Evolutionary conservation across 2,113 vertebrate species (phyloP), one percentile per base, ranked within the genome.

Genomic region (Oostethus manadensis): DNA sequence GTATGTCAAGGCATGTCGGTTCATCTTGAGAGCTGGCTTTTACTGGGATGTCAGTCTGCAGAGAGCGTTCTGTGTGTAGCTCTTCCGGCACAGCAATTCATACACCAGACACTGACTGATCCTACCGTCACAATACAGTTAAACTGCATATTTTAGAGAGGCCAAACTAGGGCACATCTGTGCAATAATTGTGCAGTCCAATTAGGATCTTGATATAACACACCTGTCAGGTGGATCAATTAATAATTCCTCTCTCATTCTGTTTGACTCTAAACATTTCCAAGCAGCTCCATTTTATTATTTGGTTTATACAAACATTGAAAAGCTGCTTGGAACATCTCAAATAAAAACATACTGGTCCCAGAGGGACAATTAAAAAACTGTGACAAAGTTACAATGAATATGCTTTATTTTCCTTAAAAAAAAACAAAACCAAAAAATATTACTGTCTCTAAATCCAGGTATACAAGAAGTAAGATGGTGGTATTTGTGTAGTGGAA

Each of bases 321-420:
- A 48, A 8, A 18, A 48, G 8, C 20, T 8, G 16, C 17, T 20
- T 21, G 15, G 17, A 48, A 9, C 17, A 21, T 9, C 17, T 48
- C 46, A 9, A n/a, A 18, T 20, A 21, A 6, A 16, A 43, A 43
- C n/a, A 57, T 15, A 23, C 14, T 21, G 35, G 18, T 6, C 8
- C 5, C 22, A 4, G 18, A 17, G n/a, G 57, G 21, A 63, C 44
- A 33, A 42, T 14, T 42, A 45, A 22, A 66, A 21, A 54, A 57
- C 33, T 55, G n/a, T n/a, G 18, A 56, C 54, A 60, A 26, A 46
- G 58, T 73, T 92, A 93, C 79, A 91, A 94, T 94, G 93, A 95
- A 95, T 96, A 95, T 92, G 93, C 93, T 88, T 96, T 97, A 96
- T 97, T 97, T 93, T 95, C 90, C 93, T 89, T 81, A 89, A 96